Conservation (phyloP, 2,888 invertebrate species). For the Hermaeophaga mercurialis region DNA sequence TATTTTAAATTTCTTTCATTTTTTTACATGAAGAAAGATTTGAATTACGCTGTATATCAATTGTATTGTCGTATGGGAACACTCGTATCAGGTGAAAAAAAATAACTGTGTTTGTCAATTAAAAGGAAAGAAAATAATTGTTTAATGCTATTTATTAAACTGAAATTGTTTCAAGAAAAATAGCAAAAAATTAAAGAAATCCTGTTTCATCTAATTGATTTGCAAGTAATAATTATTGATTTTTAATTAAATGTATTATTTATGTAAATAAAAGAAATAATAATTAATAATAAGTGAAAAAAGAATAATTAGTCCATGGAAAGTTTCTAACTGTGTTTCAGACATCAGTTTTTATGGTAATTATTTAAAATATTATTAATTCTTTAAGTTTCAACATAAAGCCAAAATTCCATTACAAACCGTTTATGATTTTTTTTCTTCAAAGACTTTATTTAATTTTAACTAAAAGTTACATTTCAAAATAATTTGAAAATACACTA, state of each 20-base stretch:
- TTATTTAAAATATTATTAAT: too few species aligned
- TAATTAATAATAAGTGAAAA: background rate
- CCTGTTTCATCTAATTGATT: background rate
- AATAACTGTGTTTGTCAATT: background rate
- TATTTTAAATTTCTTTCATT: too few species aligned
- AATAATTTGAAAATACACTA: too few species aligned
- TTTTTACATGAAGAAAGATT: too few species aligned
- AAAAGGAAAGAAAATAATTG: background rate
- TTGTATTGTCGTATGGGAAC: background rate
- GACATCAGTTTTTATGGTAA: too few species aligned
- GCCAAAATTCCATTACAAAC: too few species aligned
- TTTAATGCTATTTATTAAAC: background rate
- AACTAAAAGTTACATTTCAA: too few species aligned
- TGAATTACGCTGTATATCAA: too few species aligned
- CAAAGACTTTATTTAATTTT: too few species aligned
- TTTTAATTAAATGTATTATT: background rate
- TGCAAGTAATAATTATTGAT: background rate
- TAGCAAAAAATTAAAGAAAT: background rate
- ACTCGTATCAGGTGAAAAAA: background rate
- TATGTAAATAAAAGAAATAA: background rate
- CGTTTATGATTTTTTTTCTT: too few species aligned
- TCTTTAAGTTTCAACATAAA: too few species aligned
- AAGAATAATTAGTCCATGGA: background rate
- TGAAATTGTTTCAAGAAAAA: background rate
- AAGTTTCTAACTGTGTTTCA: background rate